Percentiles rank a stretch among this genome's conserved stretches.
Conservation (phyloP, 2,797 vertebrate species). For the Agapornis canus region DNA sequence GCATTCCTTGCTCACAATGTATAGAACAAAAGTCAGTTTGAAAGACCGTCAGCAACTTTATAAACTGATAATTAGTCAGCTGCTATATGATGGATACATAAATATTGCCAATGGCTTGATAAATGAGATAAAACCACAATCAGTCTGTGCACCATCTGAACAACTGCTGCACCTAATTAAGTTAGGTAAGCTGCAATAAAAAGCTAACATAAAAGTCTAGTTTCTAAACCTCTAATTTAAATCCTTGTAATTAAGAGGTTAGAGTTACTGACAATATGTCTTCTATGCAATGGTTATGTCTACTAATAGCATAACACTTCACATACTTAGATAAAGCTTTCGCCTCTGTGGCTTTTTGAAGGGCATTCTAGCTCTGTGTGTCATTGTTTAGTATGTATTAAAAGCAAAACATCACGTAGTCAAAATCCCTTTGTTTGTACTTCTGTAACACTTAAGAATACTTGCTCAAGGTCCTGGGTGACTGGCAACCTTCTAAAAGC, state of each 20-base stretch:
- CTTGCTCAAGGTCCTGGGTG: not conserved
- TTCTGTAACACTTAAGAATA: not conserved
- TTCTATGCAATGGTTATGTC: not conserved
- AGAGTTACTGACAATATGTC: not conserved
- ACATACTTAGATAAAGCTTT: not conserved
- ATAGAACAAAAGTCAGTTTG: constrained; percentile 92
- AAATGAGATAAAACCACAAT: constrained; percentile 92
- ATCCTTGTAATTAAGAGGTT: not conserved
- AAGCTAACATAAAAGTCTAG: not conserved
- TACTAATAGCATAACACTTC: not conserved
- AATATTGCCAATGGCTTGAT: constrained; percentile 94
- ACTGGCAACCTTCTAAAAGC: not conserved
- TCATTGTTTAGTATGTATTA: not conserved
- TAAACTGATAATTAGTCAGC: constrained; percentile 94
- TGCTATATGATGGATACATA: constrained; percentile 95
- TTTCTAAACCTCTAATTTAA: not conserved
- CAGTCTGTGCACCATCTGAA: constrained; percentile 92
- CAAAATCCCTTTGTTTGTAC: not conserved
- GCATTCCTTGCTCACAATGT: constrained; percentile 82
- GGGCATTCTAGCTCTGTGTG: not conserved
- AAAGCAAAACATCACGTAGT: not conserved
- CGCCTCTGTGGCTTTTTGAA: not conserved
- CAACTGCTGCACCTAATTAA: constrained; percentile 97
- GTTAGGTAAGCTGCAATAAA: constrained; percentile 79
- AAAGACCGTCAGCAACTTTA: constrained; percentile 97